Conservation (phyloP, 2,797 vertebrate species). For the Centropyge bicolor region DNA sequence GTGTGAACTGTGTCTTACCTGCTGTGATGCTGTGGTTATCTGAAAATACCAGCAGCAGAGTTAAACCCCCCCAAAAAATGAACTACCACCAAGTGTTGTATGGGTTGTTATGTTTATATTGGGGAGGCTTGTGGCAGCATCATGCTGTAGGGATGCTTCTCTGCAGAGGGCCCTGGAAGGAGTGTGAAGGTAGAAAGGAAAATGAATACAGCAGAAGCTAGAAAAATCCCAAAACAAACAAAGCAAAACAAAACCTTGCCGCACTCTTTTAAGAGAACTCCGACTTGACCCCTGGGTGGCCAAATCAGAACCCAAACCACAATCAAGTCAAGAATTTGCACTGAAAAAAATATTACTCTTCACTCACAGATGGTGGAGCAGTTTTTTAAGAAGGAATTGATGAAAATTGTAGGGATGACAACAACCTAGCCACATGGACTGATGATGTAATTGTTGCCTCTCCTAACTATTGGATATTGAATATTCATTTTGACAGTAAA, state of each 20-base stretch:
- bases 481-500: neutral
- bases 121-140: constrained; percentile 8
- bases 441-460: neutral
- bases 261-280: neutral
- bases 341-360: neutral
- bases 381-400: neutral
- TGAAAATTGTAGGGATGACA: neutral
- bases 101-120: constrained; percentile 16
- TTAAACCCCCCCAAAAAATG: neutral
- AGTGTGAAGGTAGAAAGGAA: neutral
- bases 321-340: constrained; percentile 7
- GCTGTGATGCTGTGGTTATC: constrained; percentile 24
- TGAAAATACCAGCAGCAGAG: constrained; percentile 10
- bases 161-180: neutral
- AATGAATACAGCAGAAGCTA: constrained; percentile 7
- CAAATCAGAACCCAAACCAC: constrained; percentile 9
- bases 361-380: neutral
- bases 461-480: neutral
- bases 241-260: neutral
- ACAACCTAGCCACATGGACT: neutral
- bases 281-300: neutral
- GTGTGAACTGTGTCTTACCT: neutral
- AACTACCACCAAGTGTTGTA: neutral
- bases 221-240: constrained; percentile 10
- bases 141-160: neutral